A percentile compares a stretch with the other conserved stretches of the same genome.
Conservation (phyloP, 2,797 vertebrate species). For the Galago senegalensis region DNA sequence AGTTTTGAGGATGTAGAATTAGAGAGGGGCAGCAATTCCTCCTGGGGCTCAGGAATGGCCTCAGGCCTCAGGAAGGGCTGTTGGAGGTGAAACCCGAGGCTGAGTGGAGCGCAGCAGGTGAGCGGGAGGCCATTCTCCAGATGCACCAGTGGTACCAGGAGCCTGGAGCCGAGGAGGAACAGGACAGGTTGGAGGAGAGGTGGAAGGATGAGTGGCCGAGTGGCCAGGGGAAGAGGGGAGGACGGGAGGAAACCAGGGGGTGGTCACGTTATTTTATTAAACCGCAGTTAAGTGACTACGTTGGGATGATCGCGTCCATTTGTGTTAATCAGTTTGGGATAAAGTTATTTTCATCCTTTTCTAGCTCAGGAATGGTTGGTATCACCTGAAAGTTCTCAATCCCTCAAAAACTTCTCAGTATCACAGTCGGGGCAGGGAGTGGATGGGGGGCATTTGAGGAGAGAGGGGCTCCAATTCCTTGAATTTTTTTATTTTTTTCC, state of each 20-base stretch:
- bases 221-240: neutral
- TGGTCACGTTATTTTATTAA: neutral
- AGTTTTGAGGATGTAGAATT: neutral
- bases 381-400: neutral
- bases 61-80: neutral
- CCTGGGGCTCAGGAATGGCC: neutral
- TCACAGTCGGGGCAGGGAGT: too few relatives aligned
- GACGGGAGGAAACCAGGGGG: too few relatives aligned
- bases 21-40: too few relatives aligned
- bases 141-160: accelerated
- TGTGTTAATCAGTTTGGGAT: neutral
- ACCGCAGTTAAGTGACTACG: neutral
- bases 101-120: neutral
- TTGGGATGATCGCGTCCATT: neutral
- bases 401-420: neutral
- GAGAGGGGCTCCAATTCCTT: neutral
- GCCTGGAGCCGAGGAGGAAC: neutral
- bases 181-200: neutral
- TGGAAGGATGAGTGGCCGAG: neutral
- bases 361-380: neutral
- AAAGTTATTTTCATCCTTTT: neutral
- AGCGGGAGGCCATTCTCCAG: neutral
- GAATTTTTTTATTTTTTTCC: neutral
- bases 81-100: neutral
- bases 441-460: neutral